Evolutionary conservation across 1,140 invertebrate genomes (phyloP), one percentile per base, ranked within the genome.

Genomic region (Agrypnia vestita): DNA sequence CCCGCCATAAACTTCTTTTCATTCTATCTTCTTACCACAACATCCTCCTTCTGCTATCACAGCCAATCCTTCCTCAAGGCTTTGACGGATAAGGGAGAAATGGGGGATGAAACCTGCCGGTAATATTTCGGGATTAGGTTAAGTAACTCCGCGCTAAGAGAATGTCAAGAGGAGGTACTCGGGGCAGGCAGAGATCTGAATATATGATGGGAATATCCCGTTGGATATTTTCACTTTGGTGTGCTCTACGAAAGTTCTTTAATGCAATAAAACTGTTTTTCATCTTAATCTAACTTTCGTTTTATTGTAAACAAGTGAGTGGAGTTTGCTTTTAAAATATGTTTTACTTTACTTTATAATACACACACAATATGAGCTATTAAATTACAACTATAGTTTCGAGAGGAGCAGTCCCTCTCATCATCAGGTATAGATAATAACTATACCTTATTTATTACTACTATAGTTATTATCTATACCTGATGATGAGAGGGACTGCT

Each of bases 81-180:
- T 64, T 64, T 64, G 21, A 43, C 21, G 35, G 61, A 64, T 64
- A 64, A 64, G 25, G 21, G 35, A 10, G 35, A 51, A 51, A 13
- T 35, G 13, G 61, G 61, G 21, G 61, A 25, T 43, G 61, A n/a
- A 35, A 13, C 25, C 25, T 43, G 61, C 21, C 35, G 19, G 61
- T 64, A 64, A 44, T 64, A 64, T 64, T 64, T 64, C n/a, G 25
- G 35, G 61, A 64, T 64, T 64, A 64, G 13, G 61, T 64, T 64
- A 64, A 64, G 61, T 64, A 64, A 64, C 25, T 59, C 10, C 19
- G 19, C 35, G 19, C 12, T 64, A 43, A 59, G 21, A 59, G 21
- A 64, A 25, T 64, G 61, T 64, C 61, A 64, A 43, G 61, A 64
- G 13, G 1, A 35, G 25, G 25, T 64, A 4, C 61, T 64, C 13